These are phyloP conservation scores for Gordius sp. DNA, from an alignment of 2,888 invertebrate genomes.

Conservation along the genomic window DNA sequence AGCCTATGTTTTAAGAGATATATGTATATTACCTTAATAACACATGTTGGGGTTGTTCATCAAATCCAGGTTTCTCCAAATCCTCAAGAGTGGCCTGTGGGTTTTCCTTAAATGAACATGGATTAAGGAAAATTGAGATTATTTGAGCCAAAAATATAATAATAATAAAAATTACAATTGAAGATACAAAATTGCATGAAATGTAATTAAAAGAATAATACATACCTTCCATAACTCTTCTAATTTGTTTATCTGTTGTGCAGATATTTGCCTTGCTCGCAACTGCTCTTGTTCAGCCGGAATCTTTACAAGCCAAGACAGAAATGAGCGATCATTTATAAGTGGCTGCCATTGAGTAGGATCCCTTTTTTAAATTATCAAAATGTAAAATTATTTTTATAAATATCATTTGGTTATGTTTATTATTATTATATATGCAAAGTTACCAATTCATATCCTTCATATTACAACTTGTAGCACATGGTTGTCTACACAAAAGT, in stretches of 20 bases:
- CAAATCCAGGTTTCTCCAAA: conserved; percentile 83
- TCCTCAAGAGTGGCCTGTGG: conserved; percentile 91
- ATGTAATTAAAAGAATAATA: not conserved
- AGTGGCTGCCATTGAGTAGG: conserved; percentile 94
- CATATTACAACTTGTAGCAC: conserved; percentile 77
- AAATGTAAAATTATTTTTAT: not conserved
- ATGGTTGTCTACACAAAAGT: conserved; percentile 79
- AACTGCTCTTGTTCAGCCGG: conserved; percentile 85
- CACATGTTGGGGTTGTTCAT: conserved; percentile 85
- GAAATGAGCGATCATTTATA: conserved; percentile 75
- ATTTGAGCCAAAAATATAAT: not conserved
- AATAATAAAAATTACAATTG: conserved; percentile 16
- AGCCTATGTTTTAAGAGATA: no score
- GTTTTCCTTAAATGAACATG: conserved; percentile 39
- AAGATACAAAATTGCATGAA: not conserved
- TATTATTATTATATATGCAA: conserved; percentile 4
- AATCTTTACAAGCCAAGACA: conserved; percentile 89
- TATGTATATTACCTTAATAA: conserved; percentile 32
- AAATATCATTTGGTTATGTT: conserved; percentile 12
- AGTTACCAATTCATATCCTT: conserved; percentile 84
- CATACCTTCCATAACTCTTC: conserved; percentile 75
- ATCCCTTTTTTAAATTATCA: conserved; percentile 35
- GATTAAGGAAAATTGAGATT: conserved; percentile 16
- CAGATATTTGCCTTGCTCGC: conserved; percentile 76
- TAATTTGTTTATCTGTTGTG: conserved; percentile 80